phyloP scores from a whole-genome alignment of 2,888 invertebrate species.

The Neria commutata region DNA sequence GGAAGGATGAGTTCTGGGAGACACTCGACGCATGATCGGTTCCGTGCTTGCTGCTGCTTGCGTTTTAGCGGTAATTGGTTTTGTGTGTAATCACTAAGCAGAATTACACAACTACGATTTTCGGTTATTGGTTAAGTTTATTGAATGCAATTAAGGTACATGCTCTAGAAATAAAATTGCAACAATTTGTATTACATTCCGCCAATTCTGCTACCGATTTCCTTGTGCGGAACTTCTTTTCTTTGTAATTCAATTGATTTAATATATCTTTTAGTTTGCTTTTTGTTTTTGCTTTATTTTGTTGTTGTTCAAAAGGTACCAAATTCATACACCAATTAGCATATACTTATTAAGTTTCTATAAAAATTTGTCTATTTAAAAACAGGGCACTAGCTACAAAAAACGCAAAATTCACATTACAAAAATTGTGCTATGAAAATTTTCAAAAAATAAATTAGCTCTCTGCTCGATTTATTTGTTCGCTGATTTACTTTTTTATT shows the following conservation, averaged over 20 bases:
- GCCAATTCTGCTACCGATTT: slow-evolving; percentile 22
- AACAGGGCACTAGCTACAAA: slow-evolving; percentile 47
- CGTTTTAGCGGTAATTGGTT: background rate
- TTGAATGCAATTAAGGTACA: slow-evolving; percentile 33
- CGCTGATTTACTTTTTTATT: slow-evolving; percentile 33
- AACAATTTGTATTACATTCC: slow-evolving; percentile 18
- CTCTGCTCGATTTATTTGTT: slow-evolving; percentile 8
- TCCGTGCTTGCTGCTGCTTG: background rate
- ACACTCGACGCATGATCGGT: slow-evolving; percentile 3
- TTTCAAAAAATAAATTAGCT: slow-evolving; percentile 51
- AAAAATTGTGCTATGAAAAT: slow-evolving; percentile 59
- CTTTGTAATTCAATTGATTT: slow-evolving; percentile 20
- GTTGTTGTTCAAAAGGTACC: slow-evolving; percentile 51
- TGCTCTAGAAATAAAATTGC: slow-evolving; percentile 30
- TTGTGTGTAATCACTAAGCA: too few relatives aligned
- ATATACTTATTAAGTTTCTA: slow-evolving; percentile 22
- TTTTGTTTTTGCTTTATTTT: slow-evolving; percentile 27
- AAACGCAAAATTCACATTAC: slow-evolving; percentile 40
- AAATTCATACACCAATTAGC: slow-evolving; percentile 39
- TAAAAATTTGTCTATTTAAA: slow-evolving; percentile 51
- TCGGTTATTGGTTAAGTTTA: slow-evolving; percentile 2
- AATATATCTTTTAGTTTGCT: slow-evolving; percentile 34
- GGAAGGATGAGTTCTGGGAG: slow-evolving; percentile 34
- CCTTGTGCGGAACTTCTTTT: slow-evolving; percentile 21
- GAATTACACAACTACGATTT: too few relatives aligned